A percentile compares a stretch with the other conserved stretches of the same genome.
These are phyloP conservation scores for Phymorhynchus buccinoides DNA, from an alignment of 1,140 invertebrate species.

Conservation along the genomic window DNA sequence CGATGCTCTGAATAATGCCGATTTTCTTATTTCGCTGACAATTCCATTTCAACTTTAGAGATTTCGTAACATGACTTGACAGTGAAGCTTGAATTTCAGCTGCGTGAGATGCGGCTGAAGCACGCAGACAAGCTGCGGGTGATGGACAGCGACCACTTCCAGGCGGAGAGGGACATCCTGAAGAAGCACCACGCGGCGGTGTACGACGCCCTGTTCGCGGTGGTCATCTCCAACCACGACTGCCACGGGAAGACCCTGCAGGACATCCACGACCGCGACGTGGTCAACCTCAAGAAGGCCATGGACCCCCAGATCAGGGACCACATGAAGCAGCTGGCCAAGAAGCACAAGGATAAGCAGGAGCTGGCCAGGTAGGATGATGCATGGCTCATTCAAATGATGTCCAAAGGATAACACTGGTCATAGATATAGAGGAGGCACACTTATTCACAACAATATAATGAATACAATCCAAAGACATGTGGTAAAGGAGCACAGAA, in stretches of 20 bases:
- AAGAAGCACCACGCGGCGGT: conserved; percentile 87
- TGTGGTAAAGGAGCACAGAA: too few relatives aligned
- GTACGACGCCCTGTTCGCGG: conserved; percentile 82
- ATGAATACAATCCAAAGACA: too few relatives aligned
- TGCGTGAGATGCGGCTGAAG: conserved; percentile 75
- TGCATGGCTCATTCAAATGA: too few relatives aligned
- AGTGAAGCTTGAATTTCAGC: too few relatives aligned
- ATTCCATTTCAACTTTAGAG: too few relatives aligned
- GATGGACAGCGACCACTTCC: conserved; percentile 81
- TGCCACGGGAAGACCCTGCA: conserved; percentile 82
- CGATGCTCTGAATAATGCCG: too few relatives aligned
- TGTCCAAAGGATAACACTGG: too few relatives aligned
- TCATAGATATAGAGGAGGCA: too few relatives aligned
- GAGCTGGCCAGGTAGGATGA: conserved; percentile 84
- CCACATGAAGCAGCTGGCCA: conserved; percentile 88
- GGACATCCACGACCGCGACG: conserved; percentile 72
- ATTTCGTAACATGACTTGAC: too few relatives aligned
- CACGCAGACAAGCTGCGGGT: conserved; percentile 81
- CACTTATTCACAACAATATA: too few relatives aligned
- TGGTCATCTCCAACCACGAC: conserved; percentile 84
- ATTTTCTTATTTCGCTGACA: too few relatives aligned
- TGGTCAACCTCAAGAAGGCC: conserved; percentile 86
- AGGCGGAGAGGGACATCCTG: conserved; percentile 84
- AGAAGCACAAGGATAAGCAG: conserved; percentile 89
- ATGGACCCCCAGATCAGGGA: conserved; percentile 86